A percentile compares a stretch with the other conserved stretches of the same genome.
Conservation (phyloP, 2,888 invertebrate species). For the Isoperla grammatica region DNA sequence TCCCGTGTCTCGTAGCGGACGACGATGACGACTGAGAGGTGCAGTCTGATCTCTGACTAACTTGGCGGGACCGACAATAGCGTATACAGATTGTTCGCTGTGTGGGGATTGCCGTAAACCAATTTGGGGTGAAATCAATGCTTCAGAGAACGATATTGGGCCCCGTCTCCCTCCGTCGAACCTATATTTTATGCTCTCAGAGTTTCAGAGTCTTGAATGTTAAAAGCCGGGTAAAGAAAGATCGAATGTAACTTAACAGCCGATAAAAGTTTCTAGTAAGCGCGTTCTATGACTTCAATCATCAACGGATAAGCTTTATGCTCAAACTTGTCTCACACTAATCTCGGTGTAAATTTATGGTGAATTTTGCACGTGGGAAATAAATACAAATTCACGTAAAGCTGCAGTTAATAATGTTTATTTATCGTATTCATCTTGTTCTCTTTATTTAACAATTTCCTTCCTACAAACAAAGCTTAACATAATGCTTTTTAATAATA, state of each 20-base stretch:
- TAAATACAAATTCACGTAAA: too few species aligned
- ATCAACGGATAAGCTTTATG: slow-evolving; percentile 4
- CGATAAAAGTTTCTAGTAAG: background rate
- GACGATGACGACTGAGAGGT: too few species aligned
- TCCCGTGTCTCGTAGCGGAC: too few species aligned
- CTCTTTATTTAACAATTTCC: too few species aligned
- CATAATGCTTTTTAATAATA: too few species aligned
- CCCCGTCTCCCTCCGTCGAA: background rate
- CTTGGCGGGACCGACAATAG: background rate
- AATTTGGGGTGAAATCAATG: slow-evolving; percentile 20
- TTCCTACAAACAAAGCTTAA: too few species aligned
- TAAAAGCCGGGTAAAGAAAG: background rate
- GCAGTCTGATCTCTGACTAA: too few species aligned
- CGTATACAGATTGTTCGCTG: slow-evolving; percentile 8
- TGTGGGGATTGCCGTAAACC: slow-evolving; percentile 11
- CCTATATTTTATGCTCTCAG: slow-evolving; percentile 13
- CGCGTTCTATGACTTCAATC: background rate
- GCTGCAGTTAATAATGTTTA: too few species aligned
- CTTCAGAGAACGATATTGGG: background rate
- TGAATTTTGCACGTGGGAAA: too few species aligned
- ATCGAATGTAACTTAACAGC: slow-evolving; percentile 16
- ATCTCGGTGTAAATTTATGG: too few species aligned
- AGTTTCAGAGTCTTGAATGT: slow-evolving; percentile 6
- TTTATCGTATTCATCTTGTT: too few species aligned
- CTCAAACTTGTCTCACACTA: slow-evolving; percentile 5